Evolutionary conservation across 2,797 vertebrate genomes (phyloP), one percentile per base, ranked within the genome.

Genomic region (Fistularia commersonii): DNA sequence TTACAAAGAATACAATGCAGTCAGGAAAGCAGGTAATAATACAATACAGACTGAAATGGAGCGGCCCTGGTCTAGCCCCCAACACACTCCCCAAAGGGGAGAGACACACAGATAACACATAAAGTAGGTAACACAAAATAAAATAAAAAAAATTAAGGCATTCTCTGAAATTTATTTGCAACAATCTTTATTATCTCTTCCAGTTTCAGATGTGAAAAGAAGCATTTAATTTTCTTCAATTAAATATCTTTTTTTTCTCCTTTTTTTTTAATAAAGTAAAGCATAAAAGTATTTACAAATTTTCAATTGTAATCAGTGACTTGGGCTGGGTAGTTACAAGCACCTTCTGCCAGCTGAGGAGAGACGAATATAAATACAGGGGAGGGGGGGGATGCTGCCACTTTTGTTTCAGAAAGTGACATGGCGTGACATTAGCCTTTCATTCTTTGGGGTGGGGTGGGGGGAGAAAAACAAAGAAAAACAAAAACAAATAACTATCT

Each of bases 131-230:
- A n/a, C n/a, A n/a, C n/a, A n/a, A 23, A 23, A 2, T 23, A 23
- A 23, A 23, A 23, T 23, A 23, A 23, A 4, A 23, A 23, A 23
- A 23, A 23, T 23, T 2, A 23, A 23, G 23, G 4, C 4, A 23
- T 23, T 23, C 23, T 23, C 23, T 23, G 23, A 23, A 23, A 2
- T 23, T 85, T 82, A 82, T 86, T 84, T 84, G 79, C 80, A 89
- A 88, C 74, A 13, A 83, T 87, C 88, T 93, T 93, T 94, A 89
- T 86, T 88, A 75, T 91, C 87, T 92, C 92, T 89, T 93, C 92
- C 93, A 94, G 92, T 93, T 93, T 89, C 83, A 82, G 79, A 82
- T 79, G 90, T 93, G 92, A 93, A 94, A 93, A 93, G 92, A 93
- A 90, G 87, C 90, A 85, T 93, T 23, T 88, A 51, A 89, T 91